Evolutionary conservation across 1,140 invertebrate species (phyloP), one percentile per base, ranked within the genome.

Genomic region (Nasonia giraulti): DNA sequence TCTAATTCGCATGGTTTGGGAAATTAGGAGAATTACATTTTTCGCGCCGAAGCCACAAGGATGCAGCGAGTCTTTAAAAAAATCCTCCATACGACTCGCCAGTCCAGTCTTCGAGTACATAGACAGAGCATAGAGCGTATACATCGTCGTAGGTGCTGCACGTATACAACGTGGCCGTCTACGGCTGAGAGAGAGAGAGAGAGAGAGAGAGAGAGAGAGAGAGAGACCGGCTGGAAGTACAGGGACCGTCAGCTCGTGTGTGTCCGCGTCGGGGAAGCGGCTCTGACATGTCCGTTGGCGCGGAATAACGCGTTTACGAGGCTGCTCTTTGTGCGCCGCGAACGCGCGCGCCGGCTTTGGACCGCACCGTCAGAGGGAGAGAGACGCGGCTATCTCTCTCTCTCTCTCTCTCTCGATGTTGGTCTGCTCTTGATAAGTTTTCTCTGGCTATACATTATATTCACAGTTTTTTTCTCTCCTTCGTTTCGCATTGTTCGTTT

Each of bases 271-370:
- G 55, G 77, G 44, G 71, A 78, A 86, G 50, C 75, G 79, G 91
- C 91, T 90, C 92, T 92, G 92, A 93, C 92, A 91, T 91, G 92
- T 92, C 89, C 91, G 90, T 93, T 93, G 92, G 92, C 92, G 92
- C 88, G 92, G 92, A 93, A 93, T 93, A 93, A 93, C 92, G 89
- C 92, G 90, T 93, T 93, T 93, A 93, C 91, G 90, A 90, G 90
- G 80, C 62, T 82, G 74, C 90, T 92, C 92, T 93, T 93, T 93
- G 92, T 93, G 91, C 68, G 68, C 68, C 91, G 88, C 87, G 87
- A 88, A 89, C 86, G 91, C 91, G 47, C 69, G 80, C 71, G 40
- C 69, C 37, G 50, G 75, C 66, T 92, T 92, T 91, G 90, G 91
- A 89, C 91, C 90, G 86, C 89, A 87, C 88, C 88, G 91, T 89